These are phyloP conservation scores for Ganaspis sp. DNA, from an alignment of 1,140 invertebrate genomes.

Conservation along the genomic window DNA sequence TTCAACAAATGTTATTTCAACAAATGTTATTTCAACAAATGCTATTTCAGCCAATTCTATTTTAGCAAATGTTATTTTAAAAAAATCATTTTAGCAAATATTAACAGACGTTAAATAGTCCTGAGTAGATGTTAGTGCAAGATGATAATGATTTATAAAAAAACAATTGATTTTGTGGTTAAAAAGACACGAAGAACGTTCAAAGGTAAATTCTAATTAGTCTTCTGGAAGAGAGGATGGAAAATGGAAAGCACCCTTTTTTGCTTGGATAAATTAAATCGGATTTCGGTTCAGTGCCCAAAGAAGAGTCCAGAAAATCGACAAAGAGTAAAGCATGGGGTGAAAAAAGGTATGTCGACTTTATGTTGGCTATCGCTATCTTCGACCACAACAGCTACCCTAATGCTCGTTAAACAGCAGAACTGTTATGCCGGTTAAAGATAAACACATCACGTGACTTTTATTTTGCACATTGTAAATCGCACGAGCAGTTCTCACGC, in stretches of 20 bases:
- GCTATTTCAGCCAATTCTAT: no score
- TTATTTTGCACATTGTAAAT: not conserved
- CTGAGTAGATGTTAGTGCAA: no score
- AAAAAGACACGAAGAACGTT: not conserved
- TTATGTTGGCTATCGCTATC: not conserved
- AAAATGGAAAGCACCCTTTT: not conserved
- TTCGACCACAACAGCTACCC: not conserved
- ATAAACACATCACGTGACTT: constrained; percentile 27
- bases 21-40: no score
- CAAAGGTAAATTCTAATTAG: not conserved
- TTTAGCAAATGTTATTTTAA: no score
- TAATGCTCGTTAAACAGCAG: constrained; percentile 1
- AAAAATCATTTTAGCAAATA: no score
- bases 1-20: no score
- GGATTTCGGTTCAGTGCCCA: not conserved
- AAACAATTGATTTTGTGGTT: not conserved
- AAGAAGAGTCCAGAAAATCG: constrained; percentile 20
- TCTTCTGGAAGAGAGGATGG: not conserved
- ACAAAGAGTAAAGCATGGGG: not conserved
- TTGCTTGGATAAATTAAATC: not conserved
- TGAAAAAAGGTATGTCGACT: not conserved
- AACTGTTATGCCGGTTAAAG: not conserved
- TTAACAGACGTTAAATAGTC: no score
- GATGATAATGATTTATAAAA: no score
- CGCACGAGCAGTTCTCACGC: constrained; percentile 11